phyloP scores from a whole-genome alignment of 2,797 vertebrate genomes.

The Pterois miles region DNA sequence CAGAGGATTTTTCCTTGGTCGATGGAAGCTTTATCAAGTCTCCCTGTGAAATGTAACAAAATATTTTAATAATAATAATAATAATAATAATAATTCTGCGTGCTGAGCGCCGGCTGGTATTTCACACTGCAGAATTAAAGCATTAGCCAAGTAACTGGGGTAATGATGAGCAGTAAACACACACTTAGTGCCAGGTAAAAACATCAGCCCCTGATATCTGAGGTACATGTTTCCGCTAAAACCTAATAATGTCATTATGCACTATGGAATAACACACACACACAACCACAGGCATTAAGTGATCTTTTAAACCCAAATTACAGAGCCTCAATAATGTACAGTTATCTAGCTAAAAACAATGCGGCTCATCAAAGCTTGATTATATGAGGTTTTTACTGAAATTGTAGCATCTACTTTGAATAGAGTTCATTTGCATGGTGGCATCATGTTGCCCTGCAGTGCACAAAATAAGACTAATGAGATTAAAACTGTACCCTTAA shows the following conservation, averaged over 20 bases:
- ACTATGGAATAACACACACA: background rate
- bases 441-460: background rate
- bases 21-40: conserved; percentile 83
- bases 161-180: background rate
- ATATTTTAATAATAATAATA: too few relatives aligned
- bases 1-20: conserved; percentile 60
- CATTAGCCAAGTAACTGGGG: conserved; percentile 1
- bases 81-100: conserved; percentile 18
- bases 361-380: background rate
- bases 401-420: background rate
- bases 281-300: background rate
- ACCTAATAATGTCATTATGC: background rate
- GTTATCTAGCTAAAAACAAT: background rate
- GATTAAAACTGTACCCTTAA: background rate
- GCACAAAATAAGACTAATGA: background rate
- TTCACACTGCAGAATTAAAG: conserved; percentile 15
- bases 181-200: background rate
- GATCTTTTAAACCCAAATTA: background rate
- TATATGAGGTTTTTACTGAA: background rate
- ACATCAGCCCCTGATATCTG: background rate
- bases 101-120: conserved; percentile 3
- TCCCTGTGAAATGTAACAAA: conserved; percentile 82
- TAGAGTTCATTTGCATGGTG: background rate
- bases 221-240: conserved; percentile 5
- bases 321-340: background rate